These are phyloP conservation scores for Bostrychus sinensis DNA, from an alignment of 2,113 vertebrate genomes.

Conservation along the genomic window DNA sequence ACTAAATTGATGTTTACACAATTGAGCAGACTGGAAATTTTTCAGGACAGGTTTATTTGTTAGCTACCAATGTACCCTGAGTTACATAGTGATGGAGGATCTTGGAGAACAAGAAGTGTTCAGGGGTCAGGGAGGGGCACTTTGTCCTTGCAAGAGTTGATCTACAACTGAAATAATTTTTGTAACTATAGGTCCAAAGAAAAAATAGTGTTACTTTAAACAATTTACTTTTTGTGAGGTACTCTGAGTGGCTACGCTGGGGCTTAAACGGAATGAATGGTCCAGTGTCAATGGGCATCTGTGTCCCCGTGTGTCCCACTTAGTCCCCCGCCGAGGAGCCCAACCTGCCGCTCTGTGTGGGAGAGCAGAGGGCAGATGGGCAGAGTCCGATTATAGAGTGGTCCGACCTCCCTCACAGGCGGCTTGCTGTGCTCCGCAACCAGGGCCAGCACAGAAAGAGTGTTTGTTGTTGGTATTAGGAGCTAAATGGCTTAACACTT, in stretches of 20 bases:
- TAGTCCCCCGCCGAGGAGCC: constrained; percentile 71
- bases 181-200: too few relatives aligned
- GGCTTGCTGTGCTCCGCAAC: constrained; percentile 56
- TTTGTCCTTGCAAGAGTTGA: too few relatives aligned
- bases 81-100: neutral
- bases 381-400: constrained; percentile 77
- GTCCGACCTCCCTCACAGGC: constrained; percentile 74
- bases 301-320: constrained; percentile 74
- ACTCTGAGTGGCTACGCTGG: constrained; percentile 28
- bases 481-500: constrained; percentile 80
- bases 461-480: constrained; percentile 80
- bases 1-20: neutral
- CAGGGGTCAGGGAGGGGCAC: too few relatives aligned
- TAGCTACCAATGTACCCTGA: too few relatives aligned
- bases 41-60: too few relatives aligned
- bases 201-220: constrained; percentile 16
- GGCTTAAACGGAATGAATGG: constrained; percentile 63
- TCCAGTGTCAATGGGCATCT: constrained; percentile 70
- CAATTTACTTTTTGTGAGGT: constrained; percentile 58
- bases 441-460: constrained; percentile 68
- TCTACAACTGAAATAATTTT: too few relatives aligned
- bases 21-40: too few relatives aligned
- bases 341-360: constrained; percentile 68
- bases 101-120: too few relatives aligned
- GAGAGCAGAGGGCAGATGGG: constrained; percentile 76